Percentiles rank a stretch among this genome's conserved stretches.
These are phyloP conservation scores for Symphodus melops DNA, from an alignment of 2,113 vertebrate species.

Conservation along the genomic window DNA sequence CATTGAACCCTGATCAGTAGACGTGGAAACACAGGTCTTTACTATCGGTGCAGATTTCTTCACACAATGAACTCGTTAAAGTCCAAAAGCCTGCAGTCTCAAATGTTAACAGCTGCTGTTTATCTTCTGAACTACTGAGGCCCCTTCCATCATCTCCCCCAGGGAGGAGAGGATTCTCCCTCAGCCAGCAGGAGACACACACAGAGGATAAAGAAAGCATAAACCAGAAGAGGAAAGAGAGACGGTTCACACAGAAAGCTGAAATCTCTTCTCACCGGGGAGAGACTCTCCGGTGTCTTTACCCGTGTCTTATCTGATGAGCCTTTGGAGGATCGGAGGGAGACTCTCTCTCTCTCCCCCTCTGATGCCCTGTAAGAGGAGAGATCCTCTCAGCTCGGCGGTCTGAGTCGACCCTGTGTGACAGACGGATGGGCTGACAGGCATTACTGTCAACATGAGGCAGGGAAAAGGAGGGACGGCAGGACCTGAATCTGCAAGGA, in stretches of 20 bases:
- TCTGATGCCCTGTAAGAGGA: constrained; percentile 20
- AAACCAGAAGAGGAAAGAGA: constrained; percentile 29
- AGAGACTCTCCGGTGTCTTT: constrained; percentile 54
- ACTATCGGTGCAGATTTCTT: constrained; percentile 15
- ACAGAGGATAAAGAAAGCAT: constrained; percentile 19
- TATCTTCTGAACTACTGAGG: constrained; percentile 50
- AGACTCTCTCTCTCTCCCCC: constrained; percentile 40
- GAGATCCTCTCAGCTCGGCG: constrained; percentile 37
- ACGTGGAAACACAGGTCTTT: constrained; percentile 1
- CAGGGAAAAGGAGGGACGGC: constrained; percentile 37
- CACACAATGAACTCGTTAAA: constrained; percentile 8
- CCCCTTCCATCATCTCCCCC: constrained; percentile 39
- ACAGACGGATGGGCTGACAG: constrained; percentile 31
- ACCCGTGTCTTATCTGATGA: constrained; percentile 63
- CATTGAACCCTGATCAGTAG: constrained; percentile 18
- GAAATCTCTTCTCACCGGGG: constrained; percentile 57
- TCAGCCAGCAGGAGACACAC: constrained; percentile 34
- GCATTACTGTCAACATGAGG: constrained; percentile 52
- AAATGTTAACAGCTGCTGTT: constrained; percentile 52
- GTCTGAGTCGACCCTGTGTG: constrained; percentile 32
- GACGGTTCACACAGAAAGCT: constrained; percentile 47
- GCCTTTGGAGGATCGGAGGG: constrained; percentile 53
- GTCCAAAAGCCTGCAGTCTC: constrained; percentile 31
- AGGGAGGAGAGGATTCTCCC: constrained; percentile 50
- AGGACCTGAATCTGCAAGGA: constrained; percentile 30